phyloP scores from a whole-genome alignment of 2,113 vertebrate genomes.

The Pungitius pungitius region DNA sequence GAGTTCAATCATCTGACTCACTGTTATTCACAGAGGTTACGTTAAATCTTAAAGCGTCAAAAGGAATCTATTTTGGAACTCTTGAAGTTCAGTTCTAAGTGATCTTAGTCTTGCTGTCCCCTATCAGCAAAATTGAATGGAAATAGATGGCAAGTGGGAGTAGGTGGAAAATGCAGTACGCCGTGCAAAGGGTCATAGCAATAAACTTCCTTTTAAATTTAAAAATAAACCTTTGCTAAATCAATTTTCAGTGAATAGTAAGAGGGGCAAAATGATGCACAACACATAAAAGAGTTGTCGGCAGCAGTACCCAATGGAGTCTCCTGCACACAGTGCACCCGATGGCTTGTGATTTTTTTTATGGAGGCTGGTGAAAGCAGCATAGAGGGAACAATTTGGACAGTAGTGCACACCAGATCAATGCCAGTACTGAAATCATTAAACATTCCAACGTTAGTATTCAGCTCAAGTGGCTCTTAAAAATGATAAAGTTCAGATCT shows the following conservation, averaged over 20 bases:
- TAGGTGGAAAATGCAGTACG: background rate
- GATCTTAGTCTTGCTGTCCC: background rate
- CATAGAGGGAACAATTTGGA: background rate
- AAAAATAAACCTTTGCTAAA: background rate
- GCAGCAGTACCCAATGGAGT: background rate
- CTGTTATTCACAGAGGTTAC: background rate
- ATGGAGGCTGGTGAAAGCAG: background rate
- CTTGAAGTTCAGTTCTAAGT: background rate
- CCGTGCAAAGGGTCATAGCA: background rate
- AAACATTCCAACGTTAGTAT: background rate
- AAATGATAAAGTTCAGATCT: background rate
- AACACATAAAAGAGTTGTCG: background rate
- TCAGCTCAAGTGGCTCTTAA: background rate
- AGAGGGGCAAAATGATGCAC: background rate
- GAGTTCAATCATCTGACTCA: slow-evolving; percentile 10
- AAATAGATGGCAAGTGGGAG: background rate
- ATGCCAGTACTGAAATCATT: background rate
- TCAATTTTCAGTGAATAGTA: background rate
- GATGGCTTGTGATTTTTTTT: slow-evolving; percentile 1
- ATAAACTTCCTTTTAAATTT: background rate
- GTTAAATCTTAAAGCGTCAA: slow-evolving; percentile 7
- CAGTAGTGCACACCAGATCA: background rate
- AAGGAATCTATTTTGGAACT: background rate
- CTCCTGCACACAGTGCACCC: background rate
- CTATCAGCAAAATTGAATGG: background rate